phyloP scores from a whole-genome alignment of 2,888 invertebrate species.

The Argyra leucocephala region DNA sequence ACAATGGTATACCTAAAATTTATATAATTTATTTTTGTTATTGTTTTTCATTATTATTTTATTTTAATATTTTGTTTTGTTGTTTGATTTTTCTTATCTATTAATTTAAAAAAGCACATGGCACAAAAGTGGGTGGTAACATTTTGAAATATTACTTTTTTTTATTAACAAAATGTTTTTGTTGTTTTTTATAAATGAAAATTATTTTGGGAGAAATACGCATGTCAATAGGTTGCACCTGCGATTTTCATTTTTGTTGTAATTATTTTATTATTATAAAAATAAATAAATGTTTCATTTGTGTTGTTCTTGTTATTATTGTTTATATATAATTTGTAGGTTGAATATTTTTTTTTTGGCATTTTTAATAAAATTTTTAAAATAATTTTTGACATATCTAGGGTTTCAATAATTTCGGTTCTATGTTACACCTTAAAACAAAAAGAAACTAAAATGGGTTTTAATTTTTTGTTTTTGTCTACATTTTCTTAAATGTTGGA shows the following conservation, averaged over 20 bases:
- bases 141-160: not conserved
- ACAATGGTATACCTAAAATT: too few relatives aligned
- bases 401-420: too few relatives aligned
- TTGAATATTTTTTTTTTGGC: not conserved
- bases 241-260: not conserved
- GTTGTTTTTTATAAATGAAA: not conserved
- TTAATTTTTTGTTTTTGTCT: too few relatives aligned
- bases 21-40: not conserved
- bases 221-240: conserved; percentile 6
- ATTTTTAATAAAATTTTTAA: not conserved
- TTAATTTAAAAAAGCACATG: conserved; percentile 14
- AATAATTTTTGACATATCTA: not conserved
- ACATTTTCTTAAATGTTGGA: too few relatives aligned
- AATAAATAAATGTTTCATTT: not conserved
- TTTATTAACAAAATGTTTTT: not conserved
- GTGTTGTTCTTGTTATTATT: not conserved
- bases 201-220: not conserved
- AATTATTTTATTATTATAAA: not conserved
- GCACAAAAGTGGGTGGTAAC: conserved; percentile 13
- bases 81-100: not conserved
- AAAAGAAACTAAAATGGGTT: too few relatives aligned
- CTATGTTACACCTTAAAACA: too few relatives aligned
- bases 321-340: not conserved
- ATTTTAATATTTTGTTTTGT: not conserved
- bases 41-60: not conserved